Evolutionary conservation across 1,140 invertebrate species (phyloP), one percentile per base, ranked within the genome.

Genomic region (Drosophila bocqueti): DNA sequence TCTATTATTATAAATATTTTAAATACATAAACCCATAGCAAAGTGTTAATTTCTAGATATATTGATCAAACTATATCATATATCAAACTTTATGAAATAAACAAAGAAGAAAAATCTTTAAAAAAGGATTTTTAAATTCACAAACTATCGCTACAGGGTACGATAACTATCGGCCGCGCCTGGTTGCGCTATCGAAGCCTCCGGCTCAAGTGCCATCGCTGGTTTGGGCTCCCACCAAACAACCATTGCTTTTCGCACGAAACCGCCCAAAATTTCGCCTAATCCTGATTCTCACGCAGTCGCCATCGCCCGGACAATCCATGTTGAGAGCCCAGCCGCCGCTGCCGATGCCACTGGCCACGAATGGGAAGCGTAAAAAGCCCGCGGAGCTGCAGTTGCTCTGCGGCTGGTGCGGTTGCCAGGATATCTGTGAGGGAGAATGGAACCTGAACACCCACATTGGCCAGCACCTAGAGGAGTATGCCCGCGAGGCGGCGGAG

Each of bases 361-460:
- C n/a, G 21, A 57, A 7, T 11, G 54, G 61, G 5, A 89, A 91
- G 52, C 31, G 68, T 24, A 91, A 76, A 34, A 91, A 83, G 36
- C 13, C 40, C 16, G 52, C 21, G 24, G 75, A 61, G 26, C 29
- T 76, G 72, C 64, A 65, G 5, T 10, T 92, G n/a, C 45, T 45
- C 15, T 92, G 91, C 40, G 74, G 76, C 36, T 92, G 89, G 89
- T 52, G 24, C 15, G 76, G 62, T 29, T 92, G 91, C 46, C 52
- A 52, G 38, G 58, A 62, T 45, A 46, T 59, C 4, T 84, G 74
- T 52, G 43, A 34, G 11, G 75, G 86, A 21, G 89, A 87, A 42
- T 91, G 85, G 85, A 54, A 76, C 52, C 77, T 92, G 1, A 91
- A 92, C 64, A 60, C 50, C 8, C 91, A 92, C 65, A 91, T 92